These are phyloP conservation scores for Biston stratarius DNA, from an alignment of 2,888 invertebrate genomes.

Conservation along the genomic window DNA sequence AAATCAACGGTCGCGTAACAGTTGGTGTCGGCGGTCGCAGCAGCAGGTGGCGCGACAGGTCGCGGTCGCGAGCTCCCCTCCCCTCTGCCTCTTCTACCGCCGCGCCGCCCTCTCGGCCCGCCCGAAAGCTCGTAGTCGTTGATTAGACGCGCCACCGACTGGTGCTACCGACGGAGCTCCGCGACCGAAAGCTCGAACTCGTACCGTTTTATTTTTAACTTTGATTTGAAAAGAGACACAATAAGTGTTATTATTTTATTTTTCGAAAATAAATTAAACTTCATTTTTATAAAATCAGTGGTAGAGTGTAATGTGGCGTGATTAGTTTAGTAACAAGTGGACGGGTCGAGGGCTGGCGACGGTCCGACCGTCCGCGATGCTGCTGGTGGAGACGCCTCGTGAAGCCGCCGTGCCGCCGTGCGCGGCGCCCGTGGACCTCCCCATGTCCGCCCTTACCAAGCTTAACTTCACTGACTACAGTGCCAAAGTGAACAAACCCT, in stretches of 20 bases:
- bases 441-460: slow-evolving; percentile 80
- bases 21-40: slow-evolving; percentile 68
- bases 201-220: slow-evolving; percentile 47
- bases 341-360: slow-evolving; percentile 60
- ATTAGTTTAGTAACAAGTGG: slow-evolving; percentile 44
- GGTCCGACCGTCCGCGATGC: slow-evolving; percentile 88
- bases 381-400: slow-evolving; percentile 91
- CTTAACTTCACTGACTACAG: slow-evolving; percentile 82
- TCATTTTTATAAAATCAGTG: slow-evolving; percentile 39
- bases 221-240: slow-evolving; percentile 12
- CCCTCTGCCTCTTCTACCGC: slow-evolving; percentile 48
- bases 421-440: slow-evolving; percentile 76
- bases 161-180: slow-evolving; percentile 64
- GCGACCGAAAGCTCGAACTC: slow-evolving; percentile 59
- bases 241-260: too few relatives aligned
- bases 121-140: slow-evolving; percentile 83
- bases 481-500: slow-evolving; percentile 78
- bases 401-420: slow-evolving; percentile 89
- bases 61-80: slow-evolving; percentile 58
- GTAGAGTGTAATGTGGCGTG: slow-evolving; percentile 67
- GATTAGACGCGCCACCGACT: slow-evolving; percentile 69
- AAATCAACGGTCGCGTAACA: slow-evolving; percentile 86
- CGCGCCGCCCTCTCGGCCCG: slow-evolving; percentile 81
- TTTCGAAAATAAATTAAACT: neutral
- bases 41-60: slow-evolving; percentile 85